Conservation (phyloP, 2,888 invertebrate genomes). For the Eupeodes luniger region DNA sequence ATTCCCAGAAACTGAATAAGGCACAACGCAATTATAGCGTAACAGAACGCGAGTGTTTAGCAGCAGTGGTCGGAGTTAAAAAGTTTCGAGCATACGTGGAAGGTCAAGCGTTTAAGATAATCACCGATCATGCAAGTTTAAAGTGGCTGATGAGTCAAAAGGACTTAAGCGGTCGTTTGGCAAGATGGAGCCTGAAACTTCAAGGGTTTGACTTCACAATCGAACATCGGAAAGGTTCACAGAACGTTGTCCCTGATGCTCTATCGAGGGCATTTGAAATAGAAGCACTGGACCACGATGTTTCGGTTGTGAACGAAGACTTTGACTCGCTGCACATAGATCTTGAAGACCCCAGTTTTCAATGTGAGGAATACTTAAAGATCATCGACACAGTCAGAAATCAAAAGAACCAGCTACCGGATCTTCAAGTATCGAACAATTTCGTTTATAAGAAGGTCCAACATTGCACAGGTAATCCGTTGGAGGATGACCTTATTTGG, state of each 20-base stretch:
- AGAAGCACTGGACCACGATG: too few relatives aligned
- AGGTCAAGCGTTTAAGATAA: background rate
- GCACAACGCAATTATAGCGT: background rate
- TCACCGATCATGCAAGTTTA: background rate
- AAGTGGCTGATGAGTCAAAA: background rate
- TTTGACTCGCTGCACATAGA: too few relatives aligned
- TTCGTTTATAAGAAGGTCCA: background rate
- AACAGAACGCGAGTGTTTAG: background rate
- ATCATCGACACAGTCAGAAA: background rate
- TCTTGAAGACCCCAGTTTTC: background rate
- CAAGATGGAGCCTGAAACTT: too few relatives aligned
- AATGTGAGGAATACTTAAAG: background rate
- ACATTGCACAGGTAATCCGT: background rate
- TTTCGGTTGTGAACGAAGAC: too few relatives aligned
- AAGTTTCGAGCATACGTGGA: background rate
- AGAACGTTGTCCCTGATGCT: too few relatives aligned
- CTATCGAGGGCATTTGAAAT: too few relatives aligned
- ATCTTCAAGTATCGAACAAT: background rate
- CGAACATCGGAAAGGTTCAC: too few relatives aligned
- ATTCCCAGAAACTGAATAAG: too few relatives aligned
- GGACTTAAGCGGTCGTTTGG: too few relatives aligned
- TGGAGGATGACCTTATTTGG: slow-evolving; percentile 7
- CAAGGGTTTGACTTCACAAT: too few relatives aligned
- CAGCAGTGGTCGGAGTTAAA: background rate
- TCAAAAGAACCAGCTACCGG: background rate